Percentiles rank a stretch among this genome's conserved stretches.
phyloP scores from a whole-genome alignment of 2,797 vertebrate genomes.

The Luscinia luscinia region DNA sequence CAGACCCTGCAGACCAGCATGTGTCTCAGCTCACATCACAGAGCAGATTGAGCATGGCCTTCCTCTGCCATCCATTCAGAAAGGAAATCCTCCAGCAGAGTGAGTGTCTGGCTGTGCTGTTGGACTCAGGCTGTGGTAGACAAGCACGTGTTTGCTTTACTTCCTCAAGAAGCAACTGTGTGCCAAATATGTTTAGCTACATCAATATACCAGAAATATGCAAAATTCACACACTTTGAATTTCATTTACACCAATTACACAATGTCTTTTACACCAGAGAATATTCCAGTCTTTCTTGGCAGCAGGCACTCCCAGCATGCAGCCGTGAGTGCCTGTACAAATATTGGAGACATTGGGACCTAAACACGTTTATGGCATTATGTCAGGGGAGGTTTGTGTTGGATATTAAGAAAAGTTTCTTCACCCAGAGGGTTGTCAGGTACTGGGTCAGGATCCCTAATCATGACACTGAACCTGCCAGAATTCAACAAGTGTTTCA shows the following conservation, averaged over 20 bases:
- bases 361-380: background rate
- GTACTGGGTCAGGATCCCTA: background rate
- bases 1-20: background rate
- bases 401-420: background rate
- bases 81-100: background rate
- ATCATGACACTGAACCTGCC: background rate
- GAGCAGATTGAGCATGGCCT: background rate
- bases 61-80: background rate
- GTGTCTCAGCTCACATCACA: background rate
- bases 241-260: background rate
- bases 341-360: background rate
- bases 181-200: background rate
- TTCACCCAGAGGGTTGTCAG: background rate
- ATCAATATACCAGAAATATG: background rate
- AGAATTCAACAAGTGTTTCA: background rate
- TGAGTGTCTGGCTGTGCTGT: background rate
- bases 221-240: background rate
- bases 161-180: background rate
- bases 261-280: background rate
- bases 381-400: background rate
- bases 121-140: background rate
- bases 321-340: background rate
- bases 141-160: background rate
- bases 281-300: background rate
- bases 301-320: background rate